Conservation (phyloP, 2,888 invertebrate species). For the Branchipolynoe longqiensis region DNA sequence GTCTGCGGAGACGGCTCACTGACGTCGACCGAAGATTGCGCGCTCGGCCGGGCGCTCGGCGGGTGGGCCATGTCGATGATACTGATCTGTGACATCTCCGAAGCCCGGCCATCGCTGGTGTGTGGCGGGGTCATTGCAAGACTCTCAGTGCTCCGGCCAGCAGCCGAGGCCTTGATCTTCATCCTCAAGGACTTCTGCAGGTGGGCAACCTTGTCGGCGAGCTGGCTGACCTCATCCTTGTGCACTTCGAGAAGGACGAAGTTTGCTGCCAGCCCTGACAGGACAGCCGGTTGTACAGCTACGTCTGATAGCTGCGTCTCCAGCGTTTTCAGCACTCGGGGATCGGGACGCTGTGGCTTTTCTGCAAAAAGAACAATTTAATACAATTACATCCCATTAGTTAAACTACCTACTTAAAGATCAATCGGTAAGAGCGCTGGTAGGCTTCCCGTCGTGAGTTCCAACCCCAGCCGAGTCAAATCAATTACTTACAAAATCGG, state of each 20-base stretch:
- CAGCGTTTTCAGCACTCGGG: conserved; percentile 58
- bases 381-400: no score
- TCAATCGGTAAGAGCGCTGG: no score
- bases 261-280: conserved; percentile 58
- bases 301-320: conserved; percentile 53
- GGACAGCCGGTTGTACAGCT: neutral
- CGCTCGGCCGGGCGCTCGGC: neutral
- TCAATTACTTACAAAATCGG: no score
- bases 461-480: no score
- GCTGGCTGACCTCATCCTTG: conserved; percentile 59
- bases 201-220: conserved; percentile 59
- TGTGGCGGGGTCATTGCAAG: conserved; percentile 4
- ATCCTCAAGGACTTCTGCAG: conserved; percentile 56
- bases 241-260: conserved; percentile 62
- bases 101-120: conserved; percentile 16
- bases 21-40: conserved; percentile 50
- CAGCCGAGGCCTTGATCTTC: conserved; percentile 23
- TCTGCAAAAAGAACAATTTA: neutral
- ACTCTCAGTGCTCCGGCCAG: conserved; percentile 20
- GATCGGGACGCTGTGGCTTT: conserved; percentile 34
- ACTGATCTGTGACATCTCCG: neutral
- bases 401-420: no score
- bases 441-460: no score
- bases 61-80: neutral
- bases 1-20: conserved; percentile 48